Percentiles rank a stretch among this genome's conserved stretches.
Evolutionary conservation across 1,140 invertebrate genomes (phyloP).

Genomic region (Coenobita brevimanus): DNA sequence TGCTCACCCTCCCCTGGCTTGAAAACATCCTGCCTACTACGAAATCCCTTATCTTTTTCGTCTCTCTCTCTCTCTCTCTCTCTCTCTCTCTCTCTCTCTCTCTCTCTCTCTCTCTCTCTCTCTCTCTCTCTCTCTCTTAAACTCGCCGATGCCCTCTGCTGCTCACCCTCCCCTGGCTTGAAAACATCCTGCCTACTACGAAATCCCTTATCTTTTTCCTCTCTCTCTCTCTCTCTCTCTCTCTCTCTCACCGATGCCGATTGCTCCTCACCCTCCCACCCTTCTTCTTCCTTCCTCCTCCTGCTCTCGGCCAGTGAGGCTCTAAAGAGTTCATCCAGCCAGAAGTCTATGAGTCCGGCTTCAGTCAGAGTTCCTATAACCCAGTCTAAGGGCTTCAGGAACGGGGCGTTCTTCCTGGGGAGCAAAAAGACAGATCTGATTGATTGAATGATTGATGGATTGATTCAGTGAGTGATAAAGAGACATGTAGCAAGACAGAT

Average conservation of each 20-base stretch:
- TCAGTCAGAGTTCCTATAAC: conserved; percentile 4
- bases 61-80: too few species aligned
- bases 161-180: too few species aligned
- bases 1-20: too few species aligned
- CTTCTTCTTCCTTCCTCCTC: background rate
- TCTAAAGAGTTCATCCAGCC: background rate
- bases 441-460: background rate
- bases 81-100: too few species aligned
- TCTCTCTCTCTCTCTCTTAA: too few species aligned
- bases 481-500: background rate
- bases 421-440: background rate
- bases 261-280: background rate
- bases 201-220: too few species aligned
- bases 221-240: background rate
- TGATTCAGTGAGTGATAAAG: background rate
- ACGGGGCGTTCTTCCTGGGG: conserved; percentile 23
- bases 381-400: conserved; percentile 28
- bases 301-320: background rate
- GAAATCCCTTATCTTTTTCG: too few species aligned
- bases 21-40: too few species aligned
- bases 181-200: too few species aligned
- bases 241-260: background rate
- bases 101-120: too few species aligned
- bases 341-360: conserved; percentile 17
- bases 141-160: too few species aligned